phyloP scores from a whole-genome alignment of 2,888 invertebrate species.

The Pachymerium ferrugineum region DNA sequence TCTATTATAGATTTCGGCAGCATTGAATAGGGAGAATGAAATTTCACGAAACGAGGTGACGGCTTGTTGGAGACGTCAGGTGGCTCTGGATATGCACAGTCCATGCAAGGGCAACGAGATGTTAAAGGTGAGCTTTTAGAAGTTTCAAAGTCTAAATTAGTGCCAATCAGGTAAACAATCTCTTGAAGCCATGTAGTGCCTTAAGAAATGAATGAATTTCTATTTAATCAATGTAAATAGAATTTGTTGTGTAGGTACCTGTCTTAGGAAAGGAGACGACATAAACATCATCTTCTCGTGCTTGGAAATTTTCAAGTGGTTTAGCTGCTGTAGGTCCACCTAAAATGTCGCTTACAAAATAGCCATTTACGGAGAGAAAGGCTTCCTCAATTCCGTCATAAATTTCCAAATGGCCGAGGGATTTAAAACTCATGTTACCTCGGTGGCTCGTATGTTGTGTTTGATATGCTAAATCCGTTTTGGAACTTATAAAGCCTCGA shows the following conservation, averaged over 20 bases:
- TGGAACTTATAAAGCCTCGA: too few species aligned
- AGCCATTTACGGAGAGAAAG: background rate
- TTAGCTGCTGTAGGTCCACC: constrained; percentile 40
- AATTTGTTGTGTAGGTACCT: too few species aligned
- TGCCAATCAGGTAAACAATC: constrained; percentile 81
- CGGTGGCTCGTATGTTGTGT: too few species aligned
- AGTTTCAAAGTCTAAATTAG: constrained; percentile 63
- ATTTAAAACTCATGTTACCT: too few species aligned
- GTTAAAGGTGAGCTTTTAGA: constrained; percentile 60
- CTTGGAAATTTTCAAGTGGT: constrained; percentile 50
- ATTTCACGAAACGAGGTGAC: constrained; percentile 28
- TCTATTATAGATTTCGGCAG: constrained; percentile 14
- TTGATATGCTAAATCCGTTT: too few species aligned
- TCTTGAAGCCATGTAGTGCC: constrained; percentile 91
- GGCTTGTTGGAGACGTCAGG: background rate
- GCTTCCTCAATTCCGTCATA: too few species aligned
- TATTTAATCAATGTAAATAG: too few species aligned
- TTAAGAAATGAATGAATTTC: constrained; percentile 46
- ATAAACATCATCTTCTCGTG: constrained; percentile 54
- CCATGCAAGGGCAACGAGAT: constrained; percentile 68
- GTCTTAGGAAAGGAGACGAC: constrained; percentile 56
- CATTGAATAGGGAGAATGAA: constrained; percentile 28
- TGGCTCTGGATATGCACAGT: constrained; percentile 48
- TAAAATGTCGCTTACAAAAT: background rate
- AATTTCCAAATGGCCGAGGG: too few species aligned